Evolutionary conservation across 2,113 vertebrate genomes (phyloP).

Genomic region (Eudorcas thomsonii): DNA sequence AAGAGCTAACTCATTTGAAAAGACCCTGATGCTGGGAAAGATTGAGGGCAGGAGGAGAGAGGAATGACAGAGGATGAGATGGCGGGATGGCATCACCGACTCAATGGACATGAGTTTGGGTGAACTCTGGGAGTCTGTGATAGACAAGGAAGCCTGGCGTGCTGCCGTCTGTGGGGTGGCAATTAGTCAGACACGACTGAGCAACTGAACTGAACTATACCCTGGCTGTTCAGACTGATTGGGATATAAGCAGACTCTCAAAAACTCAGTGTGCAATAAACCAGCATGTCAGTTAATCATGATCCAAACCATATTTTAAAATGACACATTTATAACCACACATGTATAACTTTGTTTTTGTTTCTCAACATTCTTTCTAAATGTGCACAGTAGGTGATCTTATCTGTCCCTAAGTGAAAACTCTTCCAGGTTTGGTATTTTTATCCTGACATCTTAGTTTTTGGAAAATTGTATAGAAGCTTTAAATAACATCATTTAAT

Average conservation of each 20-base stretch:
- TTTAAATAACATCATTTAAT: background rate
- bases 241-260: background rate
- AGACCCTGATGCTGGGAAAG: background rate
- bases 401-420: background rate
- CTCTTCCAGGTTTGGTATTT: background rate
- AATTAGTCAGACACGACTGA: background rate
- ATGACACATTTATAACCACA: background rate
- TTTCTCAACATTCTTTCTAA: background rate
- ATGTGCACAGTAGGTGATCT: background rate
- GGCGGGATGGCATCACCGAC: background rate
- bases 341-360: background rate
- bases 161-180: rapidly evolving
- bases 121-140: background rate
- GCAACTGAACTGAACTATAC: background rate
- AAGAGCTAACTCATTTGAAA: background rate
- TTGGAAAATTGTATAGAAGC: background rate
- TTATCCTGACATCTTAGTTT: background rate
- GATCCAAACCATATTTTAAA: background rate
- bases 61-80: rapidly evolving
- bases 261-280: background rate
- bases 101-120: background rate
- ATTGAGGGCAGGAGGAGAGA: background rate
- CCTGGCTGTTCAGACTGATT: background rate
- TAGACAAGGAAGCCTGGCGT: background rate
- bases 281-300: background rate